These are phyloP conservation scores for Phrynocephalus forsythii DNA, from an alignment of 2,797 vertebrate species.

Conservation along the genomic window DNA sequence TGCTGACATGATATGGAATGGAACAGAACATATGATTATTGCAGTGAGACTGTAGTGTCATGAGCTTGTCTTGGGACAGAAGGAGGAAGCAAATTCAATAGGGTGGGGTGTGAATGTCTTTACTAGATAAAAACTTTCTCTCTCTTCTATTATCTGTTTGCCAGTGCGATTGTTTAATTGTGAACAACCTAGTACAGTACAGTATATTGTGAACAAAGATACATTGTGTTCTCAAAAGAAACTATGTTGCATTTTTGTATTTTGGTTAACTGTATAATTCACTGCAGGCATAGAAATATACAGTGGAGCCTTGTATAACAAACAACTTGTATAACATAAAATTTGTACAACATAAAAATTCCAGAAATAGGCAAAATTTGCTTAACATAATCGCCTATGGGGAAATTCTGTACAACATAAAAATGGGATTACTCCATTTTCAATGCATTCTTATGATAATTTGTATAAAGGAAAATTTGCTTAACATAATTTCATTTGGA, in stretches of 20 bases:
- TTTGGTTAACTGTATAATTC: not conserved
- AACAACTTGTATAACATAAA: no score
- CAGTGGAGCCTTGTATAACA: no score
- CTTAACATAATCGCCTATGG: no score
- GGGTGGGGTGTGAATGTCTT: not conserved
- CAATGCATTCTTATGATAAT: no score
- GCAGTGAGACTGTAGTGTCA: not conserved
- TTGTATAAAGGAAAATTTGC: no score
- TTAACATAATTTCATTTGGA: no score
- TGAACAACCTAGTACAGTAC: accelerated
- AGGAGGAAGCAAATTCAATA: not conserved
- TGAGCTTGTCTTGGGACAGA: not conserved
- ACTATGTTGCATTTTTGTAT: not conserved
- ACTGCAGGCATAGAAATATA: not conserved
- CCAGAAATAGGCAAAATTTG: no score
- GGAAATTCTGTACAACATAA: no score
- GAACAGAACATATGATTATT: constrained; percentile 6
- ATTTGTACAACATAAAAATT: no score
- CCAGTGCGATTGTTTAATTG: not conserved
- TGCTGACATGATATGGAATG: not conserved
- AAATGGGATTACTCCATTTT: no score
- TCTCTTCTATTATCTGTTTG: not conserved
- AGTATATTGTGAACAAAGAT: not conserved
- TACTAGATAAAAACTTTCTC: not conserved
- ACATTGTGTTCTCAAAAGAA: not conserved